A percentile compares a stretch with the other conserved stretches of the same genome.
Conservation (phyloP, 2,797 vertebrate genomes). For the Vespertilio murinus region DNA sequence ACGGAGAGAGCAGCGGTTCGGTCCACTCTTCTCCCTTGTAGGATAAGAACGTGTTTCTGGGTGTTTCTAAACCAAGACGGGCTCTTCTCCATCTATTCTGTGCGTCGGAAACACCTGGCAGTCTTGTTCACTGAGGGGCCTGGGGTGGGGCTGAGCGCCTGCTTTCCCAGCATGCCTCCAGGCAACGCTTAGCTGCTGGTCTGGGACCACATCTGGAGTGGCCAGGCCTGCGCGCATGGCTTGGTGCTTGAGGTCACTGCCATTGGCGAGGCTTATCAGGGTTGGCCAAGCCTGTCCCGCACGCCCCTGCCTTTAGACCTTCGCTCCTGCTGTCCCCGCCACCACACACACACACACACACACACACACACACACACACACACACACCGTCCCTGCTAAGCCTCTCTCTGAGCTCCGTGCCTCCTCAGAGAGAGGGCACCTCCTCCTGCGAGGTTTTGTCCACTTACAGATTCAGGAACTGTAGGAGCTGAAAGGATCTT, state of each 20-base stretch:
- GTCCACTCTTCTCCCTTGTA: background rate
- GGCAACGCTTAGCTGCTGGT: background rate
- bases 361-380: no score
- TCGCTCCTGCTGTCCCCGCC: background rate
- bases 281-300: accelerated
- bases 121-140: background rate
- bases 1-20: background rate
- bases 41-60: background rate
- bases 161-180: background rate
- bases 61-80: background rate
- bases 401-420: background rate
- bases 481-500: background rate
- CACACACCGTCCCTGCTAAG: no score
- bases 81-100: background rate
- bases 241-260: background rate
- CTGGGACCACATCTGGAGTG: background rate
- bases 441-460: no score
- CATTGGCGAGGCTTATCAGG: background rate
- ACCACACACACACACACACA: no score
- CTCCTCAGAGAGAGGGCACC: background rate
- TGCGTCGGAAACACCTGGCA: background rate
- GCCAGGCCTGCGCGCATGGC: background rate
- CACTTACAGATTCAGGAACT: background rate
- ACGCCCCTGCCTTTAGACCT: background rate
- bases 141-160: background rate